These are phyloP conservation scores for Saguinus imperator DNA, from an alignment of 2,113 vertebrate genomes.

Conservation along the genomic window DNA sequence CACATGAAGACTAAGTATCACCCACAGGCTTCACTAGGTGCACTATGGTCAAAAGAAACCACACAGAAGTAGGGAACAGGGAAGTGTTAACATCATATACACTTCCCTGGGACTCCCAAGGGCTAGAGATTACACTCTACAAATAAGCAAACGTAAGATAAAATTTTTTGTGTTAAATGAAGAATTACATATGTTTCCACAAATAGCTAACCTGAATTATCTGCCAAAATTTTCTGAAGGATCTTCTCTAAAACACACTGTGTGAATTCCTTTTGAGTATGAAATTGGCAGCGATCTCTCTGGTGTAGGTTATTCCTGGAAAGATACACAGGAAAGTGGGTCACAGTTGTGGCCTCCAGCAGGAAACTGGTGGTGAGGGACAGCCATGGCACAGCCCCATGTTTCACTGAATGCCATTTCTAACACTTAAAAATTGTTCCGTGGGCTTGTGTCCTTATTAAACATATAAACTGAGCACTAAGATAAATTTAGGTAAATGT, in stretches of 20 bases:
- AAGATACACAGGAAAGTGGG: neutral
- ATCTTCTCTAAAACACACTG: neutral
- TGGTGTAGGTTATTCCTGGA: neutral
- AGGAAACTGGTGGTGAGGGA: neutral
- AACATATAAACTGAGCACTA: neutral
- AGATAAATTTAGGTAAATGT: neutral
- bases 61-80: accelerated
- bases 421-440: neutral
- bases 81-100: neutral
- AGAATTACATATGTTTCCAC: neutral
- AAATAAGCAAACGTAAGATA: neutral
- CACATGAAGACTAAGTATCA: neutral
- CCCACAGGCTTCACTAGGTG: neutral
- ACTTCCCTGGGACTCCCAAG: neutral
- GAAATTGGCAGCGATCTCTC: neutral
- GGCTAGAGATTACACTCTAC: neutral
- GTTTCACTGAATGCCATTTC: neutral
- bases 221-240: neutral
- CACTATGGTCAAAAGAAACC: neutral
- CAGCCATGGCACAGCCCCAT: neutral
- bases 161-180: neutral
- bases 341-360: neutral
- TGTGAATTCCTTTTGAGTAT: neutral
- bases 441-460: neutral
- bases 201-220: neutral